These are phyloP conservation scores for Rhinichthys osculus DNA, from an alignment of 2,797 vertebrate species.

Conservation along the genomic window DNA sequence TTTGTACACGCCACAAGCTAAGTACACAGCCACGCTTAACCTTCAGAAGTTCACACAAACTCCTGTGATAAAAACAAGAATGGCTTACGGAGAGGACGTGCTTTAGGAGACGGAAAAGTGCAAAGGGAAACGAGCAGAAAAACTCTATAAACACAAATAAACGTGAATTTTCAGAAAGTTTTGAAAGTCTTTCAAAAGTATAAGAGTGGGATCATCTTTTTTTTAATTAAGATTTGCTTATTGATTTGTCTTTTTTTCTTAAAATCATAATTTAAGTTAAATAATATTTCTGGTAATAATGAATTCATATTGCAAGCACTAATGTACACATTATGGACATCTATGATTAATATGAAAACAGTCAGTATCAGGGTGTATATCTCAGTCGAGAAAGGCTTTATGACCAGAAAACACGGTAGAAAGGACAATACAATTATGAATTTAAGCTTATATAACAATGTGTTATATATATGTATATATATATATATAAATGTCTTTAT, in stretches of 20 bases:
- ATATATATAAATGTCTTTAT: no score
- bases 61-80: slow-evolving; percentile 37
- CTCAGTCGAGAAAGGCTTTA: background rate
- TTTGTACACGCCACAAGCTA: slow-evolving; percentile 60
- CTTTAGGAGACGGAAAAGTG: background rate
- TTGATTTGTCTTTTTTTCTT: background rate
- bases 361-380: background rate
- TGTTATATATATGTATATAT: background rate
- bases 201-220: background rate
- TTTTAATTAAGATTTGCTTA: background rate
- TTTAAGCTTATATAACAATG: no score
- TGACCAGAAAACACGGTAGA: background rate
- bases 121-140: background rate
- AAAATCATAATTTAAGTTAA: background rate
- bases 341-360: background rate
- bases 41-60: slow-evolving; percentile 53
- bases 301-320: background rate
- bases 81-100: background rate
- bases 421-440: background rate
- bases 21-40: slow-evolving; percentile 55
- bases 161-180: background rate
- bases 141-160: background rate
- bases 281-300: background rate
- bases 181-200: background rate
- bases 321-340: background rate